phyloP scores from a whole-genome alignment of 2,888 invertebrate species.

The Ashinkailepas kermadecensis region DNA sequence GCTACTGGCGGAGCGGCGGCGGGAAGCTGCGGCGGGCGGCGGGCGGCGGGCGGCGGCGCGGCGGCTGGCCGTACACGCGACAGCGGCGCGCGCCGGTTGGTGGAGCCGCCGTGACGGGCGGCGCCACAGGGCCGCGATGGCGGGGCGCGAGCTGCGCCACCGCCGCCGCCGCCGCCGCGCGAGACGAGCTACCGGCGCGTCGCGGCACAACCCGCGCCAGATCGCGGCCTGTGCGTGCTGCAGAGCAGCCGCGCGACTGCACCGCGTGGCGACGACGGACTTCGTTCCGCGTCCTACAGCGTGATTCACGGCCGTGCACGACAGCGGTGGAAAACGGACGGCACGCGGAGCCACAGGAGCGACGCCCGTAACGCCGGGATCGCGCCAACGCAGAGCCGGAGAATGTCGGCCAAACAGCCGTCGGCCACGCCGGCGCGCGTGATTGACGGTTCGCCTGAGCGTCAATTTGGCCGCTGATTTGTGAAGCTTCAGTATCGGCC shows the following conservation, averaged over 20 bases:
- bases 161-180: neutral
- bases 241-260: neutral
- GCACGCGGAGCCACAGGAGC: no score
- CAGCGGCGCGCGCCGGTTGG: neutral
- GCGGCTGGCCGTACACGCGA: neutral
- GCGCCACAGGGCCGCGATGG: conserved; percentile 1
- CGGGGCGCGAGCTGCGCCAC: neutral
- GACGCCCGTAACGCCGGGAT: no score
- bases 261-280: neutral
- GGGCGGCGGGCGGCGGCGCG: neutral
- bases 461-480: neutral
- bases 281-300: no score
- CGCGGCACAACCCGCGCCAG: neutral
- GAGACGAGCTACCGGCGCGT: neutral
- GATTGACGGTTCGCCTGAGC: neutral
- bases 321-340: no score
- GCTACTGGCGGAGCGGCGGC: neutral
- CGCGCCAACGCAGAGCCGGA: no score
- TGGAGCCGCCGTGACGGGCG: neutral
- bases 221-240: neutral
- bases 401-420: no score
- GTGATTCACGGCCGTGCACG: no score
- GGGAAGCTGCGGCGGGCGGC: neutral
- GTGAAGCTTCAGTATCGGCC: neutral
- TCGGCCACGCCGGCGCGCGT: neutral